Base-by-base conservation (phyloP, 2,888 invertebrate genomes). In the Ophonus ardosiacus region DNA sequence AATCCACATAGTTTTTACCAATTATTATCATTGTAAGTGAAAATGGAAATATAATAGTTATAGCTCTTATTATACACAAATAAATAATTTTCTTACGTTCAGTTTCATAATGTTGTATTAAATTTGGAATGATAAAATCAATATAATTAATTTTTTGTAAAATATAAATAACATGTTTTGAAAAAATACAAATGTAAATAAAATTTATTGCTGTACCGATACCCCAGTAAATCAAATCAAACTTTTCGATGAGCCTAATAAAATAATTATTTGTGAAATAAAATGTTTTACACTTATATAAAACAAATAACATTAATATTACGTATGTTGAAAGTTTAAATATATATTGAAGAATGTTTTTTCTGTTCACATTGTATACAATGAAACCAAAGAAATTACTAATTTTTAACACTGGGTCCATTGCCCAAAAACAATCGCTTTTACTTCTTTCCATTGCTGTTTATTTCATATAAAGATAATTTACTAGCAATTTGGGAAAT, bases 371-470 rank as follows among this genome's bases (percentile, higher is more conserved):
- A 68, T 68, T 15, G 15, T 31, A 68, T 38, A 31, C n/a, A 15
- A 68, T 68, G 7, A 74, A 43, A 10, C 43, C 71, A 74, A 74
- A 74, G 7, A 74, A 40, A 15, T 74, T 43, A 74, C 43, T 51
- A 51, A 51, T 8, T 51, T 51, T 13, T 51, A 51, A 51, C 13
- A 51, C 43, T 51, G 43, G 43, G 10, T 18, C 13, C 43, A 51
- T 0, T 51, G 43, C 43, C 43, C 43, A 8, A 51, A 51, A 51
- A 13, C 8, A 5, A 10, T 51, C 13, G 17, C 2, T 3, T 2
- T 59, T 59, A 59, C 17, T 59, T 15, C 17, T 2, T 0, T 31
- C 6, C 31, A 31, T 31, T 31, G 5, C 6, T 31, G n/a, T 3
- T 31, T 31, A 31, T 31, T 4, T 31, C 1, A 1, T 2, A 31